Base-by-base conservation (phyloP, 1,140 invertebrate species). In the Macrobrachium rosenbergii region DNA sequence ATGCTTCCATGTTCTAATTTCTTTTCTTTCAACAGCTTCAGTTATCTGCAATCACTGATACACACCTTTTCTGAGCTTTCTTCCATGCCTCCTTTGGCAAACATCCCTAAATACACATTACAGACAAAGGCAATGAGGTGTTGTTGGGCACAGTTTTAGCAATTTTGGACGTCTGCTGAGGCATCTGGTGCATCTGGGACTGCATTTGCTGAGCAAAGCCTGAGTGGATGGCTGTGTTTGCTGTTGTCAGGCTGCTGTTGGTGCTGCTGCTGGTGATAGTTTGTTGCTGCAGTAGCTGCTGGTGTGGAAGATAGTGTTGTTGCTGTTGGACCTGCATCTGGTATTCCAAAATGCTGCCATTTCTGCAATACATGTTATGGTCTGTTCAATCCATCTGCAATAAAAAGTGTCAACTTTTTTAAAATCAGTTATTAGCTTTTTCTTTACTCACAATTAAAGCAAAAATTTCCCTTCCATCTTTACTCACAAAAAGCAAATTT, bases 321-420 rank as follows among this genome's bases (percentile, higher is more conserved):
- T 87, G 85, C 21, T 82, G 78, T 37, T 87, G 80, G 69, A 82
- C 69, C 52, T 87, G 85, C 72, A 87, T 87, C 60, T 87, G 85
- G 85, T 60, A 87, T 17, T 14, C 77, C 83, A 86, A 86, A 86
- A 17, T 76, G 76, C 52, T 79, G 63, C 83, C 83, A 86, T 86
- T 86, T 86, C 64, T 80, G 83, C 76, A 85, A 21, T n/a, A 86
- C 60, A 37, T 79, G 83, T 45, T 86, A 76, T 2, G 76, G 76
- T 69, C 64, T 86, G 64, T 86, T 86, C 83, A 86, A 37, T 86
- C 83, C 83, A 86, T 86, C 83, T 86, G 83, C 28, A 73, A 83
- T 17, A 63, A 23, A 43, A 19, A 82, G 52, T 52, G 6, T 52
- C 52, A 52, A 52, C 2, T 0, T 10, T 37, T 37, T 37, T 8